These are phyloP conservation scores for Mesoligia furuncula DNA, from an alignment of 2,888 invertebrate genomes.

Conservation along the genomic window DNA sequence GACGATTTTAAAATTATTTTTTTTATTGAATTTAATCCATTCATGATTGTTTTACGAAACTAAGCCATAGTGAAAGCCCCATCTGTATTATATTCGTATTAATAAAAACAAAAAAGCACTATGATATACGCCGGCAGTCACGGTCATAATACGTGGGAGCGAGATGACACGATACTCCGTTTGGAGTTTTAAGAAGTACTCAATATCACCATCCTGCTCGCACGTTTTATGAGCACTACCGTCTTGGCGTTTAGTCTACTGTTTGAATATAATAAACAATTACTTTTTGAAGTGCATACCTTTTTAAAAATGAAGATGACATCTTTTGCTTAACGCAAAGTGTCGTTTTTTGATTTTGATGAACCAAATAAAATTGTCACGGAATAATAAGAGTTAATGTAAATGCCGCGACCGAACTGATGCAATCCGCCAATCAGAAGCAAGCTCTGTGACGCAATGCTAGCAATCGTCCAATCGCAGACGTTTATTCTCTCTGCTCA, in stretches of 20 bases:
- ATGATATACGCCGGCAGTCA: not conserved
- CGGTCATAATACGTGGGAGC: not conserved
- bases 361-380: not conserved
- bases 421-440: constrained; percentile 7
- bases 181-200: not conserved
- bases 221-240: not conserved
- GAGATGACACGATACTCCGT: constrained; percentile 10
- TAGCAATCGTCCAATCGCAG: constrained; percentile 10
- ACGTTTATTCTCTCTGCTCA: not conserved
- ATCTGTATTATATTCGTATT: constrained; percentile 6
- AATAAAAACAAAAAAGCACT: constrained; percentile 2
- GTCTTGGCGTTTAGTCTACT: not conserved
- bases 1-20: not conserved
- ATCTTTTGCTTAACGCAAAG: not conserved
- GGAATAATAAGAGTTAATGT: constrained; percentile 5
- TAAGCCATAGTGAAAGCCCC: constrained; percentile 24
- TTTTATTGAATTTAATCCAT: not conserved
- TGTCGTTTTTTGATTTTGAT: not conserved
- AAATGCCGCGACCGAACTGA: not conserved
- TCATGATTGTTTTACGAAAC: constrained; percentile 8
- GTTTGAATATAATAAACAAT: constrained; percentile 15
- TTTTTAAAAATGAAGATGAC: not conserved
- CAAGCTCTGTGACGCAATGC: not conserved
- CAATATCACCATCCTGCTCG: not conserved
- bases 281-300: not conserved